Evolutionary conservation across 2,797 vertebrate genomes (phyloP).

Genomic region (Sciaenops ocellatus): DNA sequence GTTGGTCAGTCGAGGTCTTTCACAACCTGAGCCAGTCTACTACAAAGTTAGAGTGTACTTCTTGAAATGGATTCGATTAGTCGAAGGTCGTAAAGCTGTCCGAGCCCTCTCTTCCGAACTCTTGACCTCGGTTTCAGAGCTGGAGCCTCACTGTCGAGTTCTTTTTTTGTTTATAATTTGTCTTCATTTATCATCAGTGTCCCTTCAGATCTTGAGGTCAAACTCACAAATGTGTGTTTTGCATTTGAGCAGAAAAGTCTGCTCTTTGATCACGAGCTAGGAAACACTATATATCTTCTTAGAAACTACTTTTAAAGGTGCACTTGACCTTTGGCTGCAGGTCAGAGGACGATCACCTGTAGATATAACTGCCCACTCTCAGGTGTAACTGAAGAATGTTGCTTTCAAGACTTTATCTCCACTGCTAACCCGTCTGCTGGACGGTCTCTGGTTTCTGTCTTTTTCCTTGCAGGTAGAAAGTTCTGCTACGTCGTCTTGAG

Average conservation of each 20-base stretch:
- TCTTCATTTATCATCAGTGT: too few species aligned
- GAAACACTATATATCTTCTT: background rate
- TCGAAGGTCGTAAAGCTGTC: background rate
- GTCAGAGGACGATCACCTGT: background rate
- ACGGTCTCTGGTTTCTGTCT: background rate
- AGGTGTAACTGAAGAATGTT: background rate
- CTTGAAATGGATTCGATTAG: background rate
- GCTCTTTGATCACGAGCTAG: background rate
- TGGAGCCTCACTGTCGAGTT: background rate
- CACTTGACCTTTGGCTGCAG: background rate
- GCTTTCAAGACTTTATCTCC: background rate
- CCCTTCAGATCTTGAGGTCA: too few species aligned
- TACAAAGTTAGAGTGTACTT: too few species aligned
- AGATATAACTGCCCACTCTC: background rate
- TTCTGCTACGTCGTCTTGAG: conserved; percentile 72
- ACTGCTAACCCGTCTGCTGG: background rate
- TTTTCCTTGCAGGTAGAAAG: conserved; percentile 59
- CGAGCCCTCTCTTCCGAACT: background rate
- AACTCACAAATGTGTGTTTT: background rate
- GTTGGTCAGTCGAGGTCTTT: background rate
- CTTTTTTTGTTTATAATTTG: too few species aligned
- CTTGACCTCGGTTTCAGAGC: background rate
- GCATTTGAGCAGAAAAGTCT: background rate
- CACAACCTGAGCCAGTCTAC: background rate
- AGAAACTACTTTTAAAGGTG: background rate